Base-by-base conservation (phyloP, 1,140 invertebrate species). In the Trachymyrmex cornetzi region DNA sequence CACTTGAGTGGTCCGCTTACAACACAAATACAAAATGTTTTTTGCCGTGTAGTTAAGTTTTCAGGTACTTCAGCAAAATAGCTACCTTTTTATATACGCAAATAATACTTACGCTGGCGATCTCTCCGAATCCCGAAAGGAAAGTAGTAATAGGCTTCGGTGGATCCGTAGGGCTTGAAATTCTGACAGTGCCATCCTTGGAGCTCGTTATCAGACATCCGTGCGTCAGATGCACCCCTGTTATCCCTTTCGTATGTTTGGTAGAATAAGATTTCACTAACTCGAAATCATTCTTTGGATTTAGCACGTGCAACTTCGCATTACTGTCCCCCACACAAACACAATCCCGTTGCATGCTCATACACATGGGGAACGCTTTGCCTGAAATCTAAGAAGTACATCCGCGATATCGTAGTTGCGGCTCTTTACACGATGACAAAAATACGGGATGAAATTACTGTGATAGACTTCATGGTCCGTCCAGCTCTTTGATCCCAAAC, bases 131-230 rank as follows among this genome's bases (percentile, higher is more conserved):
- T 14, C 74, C 72, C 55, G 90, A 93, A 12, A 64, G 59, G n/a
- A 94, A 87, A 11, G 89, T 92, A 12, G 87, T 77, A 6, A 95
- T 53, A 6, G 75, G 63, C 74, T 89, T 89, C 11, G 94, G 94
- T 57, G 93, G 93, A 88, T 95, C 93, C 0, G 94, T 95, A 5
- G 95, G 93, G 72, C 93, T 93, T 19, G 81, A 90, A 86, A 95
- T 92, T 89, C 92, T 88, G 6, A 95, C 93, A 38, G 93, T 94
- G 30, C 90, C 91, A 55, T 95, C 95, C 55, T 90, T 89, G 3
- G 94, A 95, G 87, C 92, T 92, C 1, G 95, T 95, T 6, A 95
- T 94, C 12, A 95, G 71, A 72, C 92, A 93, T 12, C 94, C 94
- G 22, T 85, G 75, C 66, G 91, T 55, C 50, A 87, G 66, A 82